phyloP scores from a whole-genome alignment of 2,797 vertebrate species.

The Buceros bicornis region DNA sequence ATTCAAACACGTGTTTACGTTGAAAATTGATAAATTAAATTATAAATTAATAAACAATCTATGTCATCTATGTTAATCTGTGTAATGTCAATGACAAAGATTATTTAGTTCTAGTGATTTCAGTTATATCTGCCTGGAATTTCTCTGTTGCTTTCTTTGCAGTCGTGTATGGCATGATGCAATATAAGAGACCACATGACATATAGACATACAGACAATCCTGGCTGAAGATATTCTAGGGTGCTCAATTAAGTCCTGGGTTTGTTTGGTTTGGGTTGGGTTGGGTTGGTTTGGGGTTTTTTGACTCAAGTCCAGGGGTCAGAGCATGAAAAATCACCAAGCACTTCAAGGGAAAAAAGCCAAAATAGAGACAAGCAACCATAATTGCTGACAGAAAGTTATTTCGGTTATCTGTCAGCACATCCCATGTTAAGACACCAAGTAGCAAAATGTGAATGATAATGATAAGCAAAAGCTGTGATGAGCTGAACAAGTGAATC shows the following conservation, averaged over 20 bases:
- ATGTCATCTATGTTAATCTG: neutral
- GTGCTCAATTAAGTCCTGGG: neutral
- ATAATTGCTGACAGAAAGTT: neutral
- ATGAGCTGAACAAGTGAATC: neutral
- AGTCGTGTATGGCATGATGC: neutral
- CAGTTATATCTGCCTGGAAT: neutral
- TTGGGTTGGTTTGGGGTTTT: neutral
- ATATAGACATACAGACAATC: neutral
- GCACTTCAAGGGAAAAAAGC: neutral
- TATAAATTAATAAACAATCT: neutral
- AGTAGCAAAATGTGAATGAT: neutral
- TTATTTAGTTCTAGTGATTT: neutral
- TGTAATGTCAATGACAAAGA: neutral
- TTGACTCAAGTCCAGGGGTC: neutral
- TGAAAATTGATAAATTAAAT: neutral
- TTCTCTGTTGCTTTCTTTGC: neutral
- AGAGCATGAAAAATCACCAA: neutral
- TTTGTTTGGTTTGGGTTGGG: fast-evolving
- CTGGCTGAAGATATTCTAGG: neutral
- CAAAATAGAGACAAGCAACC: neutral
- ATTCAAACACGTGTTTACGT: neutral
- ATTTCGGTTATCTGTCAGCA: neutral
- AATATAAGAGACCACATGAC: neutral
- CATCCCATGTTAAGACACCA: neutral
- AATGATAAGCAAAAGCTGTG: neutral